phyloP scores from a whole-genome alignment of 2,888 invertebrate genomes.

The Flexamia atlantica region DNA sequence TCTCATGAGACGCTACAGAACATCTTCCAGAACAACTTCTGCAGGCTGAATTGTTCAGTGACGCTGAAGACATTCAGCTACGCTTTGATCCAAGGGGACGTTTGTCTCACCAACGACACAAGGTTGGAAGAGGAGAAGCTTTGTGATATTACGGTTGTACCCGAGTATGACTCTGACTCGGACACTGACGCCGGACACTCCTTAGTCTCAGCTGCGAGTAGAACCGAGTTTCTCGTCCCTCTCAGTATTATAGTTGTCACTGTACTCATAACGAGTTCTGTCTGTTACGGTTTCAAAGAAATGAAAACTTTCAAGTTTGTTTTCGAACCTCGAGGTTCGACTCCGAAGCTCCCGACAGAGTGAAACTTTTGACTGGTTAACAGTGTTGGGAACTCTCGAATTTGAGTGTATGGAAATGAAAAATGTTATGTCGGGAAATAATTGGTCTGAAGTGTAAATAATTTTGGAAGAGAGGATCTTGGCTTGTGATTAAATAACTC shows the following conservation, averaged over 20 bases:
- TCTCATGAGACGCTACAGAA: slow-evolving; percentile 24
- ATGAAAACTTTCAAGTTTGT: slow-evolving; percentile 20
- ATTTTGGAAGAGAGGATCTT: too few species aligned
- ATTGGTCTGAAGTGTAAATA: too few species aligned
- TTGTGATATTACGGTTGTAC: slow-evolving; percentile 9
- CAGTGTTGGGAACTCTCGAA: too few species aligned
- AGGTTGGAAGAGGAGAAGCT: slow-evolving; percentile 5
- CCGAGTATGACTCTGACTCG: background rate
- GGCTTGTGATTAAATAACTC: too few species aligned
- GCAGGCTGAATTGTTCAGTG: slow-evolving; percentile 3
- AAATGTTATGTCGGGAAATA: too few species aligned
- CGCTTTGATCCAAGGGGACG: slow-evolving; percentile 7
- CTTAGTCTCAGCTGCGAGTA: background rate
- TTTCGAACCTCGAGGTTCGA: background rate
- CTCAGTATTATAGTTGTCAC: background rate
- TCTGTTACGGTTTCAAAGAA: slow-evolving; percentile 1
- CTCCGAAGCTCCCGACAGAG: background rate
- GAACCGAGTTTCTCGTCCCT: background rate
- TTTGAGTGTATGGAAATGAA: too few species aligned
- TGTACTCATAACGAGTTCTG: slow-evolving; percentile 7
- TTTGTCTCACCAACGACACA: slow-evolving; percentile 36
- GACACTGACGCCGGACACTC: background rate
- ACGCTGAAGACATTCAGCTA: slow-evolving; percentile 4
- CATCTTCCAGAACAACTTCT: slow-evolving; percentile 30
- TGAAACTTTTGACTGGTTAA: background rate